phyloP scores from a whole-genome alignment of 2,113 vertebrate genomes.

The Porphyrio hochstetteri region DNA sequence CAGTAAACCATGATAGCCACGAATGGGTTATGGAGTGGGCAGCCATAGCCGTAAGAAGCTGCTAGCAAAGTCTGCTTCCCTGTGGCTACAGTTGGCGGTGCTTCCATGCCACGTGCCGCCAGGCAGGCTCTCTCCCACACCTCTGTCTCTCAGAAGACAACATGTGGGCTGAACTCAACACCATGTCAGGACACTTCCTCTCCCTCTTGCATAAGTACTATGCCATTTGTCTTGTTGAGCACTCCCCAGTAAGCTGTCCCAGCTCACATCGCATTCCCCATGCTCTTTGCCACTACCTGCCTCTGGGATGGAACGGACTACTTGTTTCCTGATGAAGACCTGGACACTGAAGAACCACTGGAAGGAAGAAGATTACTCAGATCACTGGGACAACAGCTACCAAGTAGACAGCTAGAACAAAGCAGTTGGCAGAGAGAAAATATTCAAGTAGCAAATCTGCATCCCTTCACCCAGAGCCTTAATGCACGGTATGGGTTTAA shows the following conservation, averaged over 20 bases:
- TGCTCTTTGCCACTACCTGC: background rate
- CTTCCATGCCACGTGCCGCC: accelerated
- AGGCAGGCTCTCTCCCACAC: background rate
- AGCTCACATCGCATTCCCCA: background rate
- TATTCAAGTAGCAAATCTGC: background rate
- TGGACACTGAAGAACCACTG: accelerated
- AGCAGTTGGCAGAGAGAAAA: background rate
- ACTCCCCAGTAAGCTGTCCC: background rate
- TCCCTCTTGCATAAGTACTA: background rate
- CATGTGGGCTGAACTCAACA: background rate
- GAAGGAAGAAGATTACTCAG: background rate
- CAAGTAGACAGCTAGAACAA: background rate
- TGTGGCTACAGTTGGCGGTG: accelerated
- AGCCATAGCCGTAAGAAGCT: background rate
- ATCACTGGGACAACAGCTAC: background rate
- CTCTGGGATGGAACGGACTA: background rate
- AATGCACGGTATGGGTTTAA: background rate
- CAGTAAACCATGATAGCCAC: background rate
- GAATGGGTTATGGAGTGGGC: background rate
- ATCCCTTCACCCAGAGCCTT: background rate
- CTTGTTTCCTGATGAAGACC: background rate
- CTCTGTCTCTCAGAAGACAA: background rate
- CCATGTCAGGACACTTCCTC: background rate
- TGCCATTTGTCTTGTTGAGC: background rate
- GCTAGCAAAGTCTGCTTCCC: background rate